Conservation (phyloP, 1,140 invertebrate genomes). For the Cyclina sinensis region DNA sequence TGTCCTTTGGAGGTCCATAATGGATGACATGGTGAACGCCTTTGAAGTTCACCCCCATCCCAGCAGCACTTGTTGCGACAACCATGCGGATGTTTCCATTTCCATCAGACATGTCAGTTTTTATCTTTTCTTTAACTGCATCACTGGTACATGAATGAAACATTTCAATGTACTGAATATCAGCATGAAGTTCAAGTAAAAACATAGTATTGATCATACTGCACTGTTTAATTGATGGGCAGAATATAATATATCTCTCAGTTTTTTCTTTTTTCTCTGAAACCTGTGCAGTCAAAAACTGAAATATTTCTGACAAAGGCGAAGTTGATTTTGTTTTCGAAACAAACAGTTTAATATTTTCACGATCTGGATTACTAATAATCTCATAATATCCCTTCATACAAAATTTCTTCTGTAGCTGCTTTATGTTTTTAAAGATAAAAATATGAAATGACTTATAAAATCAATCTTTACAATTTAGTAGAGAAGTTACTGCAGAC, state of each 20-base stretch:
- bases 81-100: constrained; percentile 67
- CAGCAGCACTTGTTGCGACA: constrained; percentile 68
- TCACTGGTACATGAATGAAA: constrained; percentile 68
- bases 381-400: constrained; percentile 19
- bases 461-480: too few relatives aligned
- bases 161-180: constrained; percentile 59
- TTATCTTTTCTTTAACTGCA: constrained; percentile 60
- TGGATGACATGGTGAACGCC: constrained; percentile 59
- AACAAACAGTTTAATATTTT: constrained; percentile 66
- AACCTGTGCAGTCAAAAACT: constrained; percentile 35
- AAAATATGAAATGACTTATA: not conserved
- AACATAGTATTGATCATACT: constrained; percentile 47
- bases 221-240: constrained; percentile 48
- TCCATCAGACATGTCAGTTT: constrained; percentile 54
- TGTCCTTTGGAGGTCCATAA: too few relatives aligned
- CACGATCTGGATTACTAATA: constrained; percentile 54
- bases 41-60: constrained; percentile 67
- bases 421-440: constrained; percentile 23
- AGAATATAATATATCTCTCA: constrained; percentile 68
- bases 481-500: too few relatives aligned
- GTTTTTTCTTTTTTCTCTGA: constrained; percentile 40
- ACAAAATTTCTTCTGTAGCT: constrained; percentile 59
- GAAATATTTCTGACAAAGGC: constrained; percentile 37
- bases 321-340: constrained; percentile 15
- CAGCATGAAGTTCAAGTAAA: not conserved